Base-by-base conservation (phyloP, 2,888 invertebrate genomes). In the Herminia tarsipennalis region DNA sequence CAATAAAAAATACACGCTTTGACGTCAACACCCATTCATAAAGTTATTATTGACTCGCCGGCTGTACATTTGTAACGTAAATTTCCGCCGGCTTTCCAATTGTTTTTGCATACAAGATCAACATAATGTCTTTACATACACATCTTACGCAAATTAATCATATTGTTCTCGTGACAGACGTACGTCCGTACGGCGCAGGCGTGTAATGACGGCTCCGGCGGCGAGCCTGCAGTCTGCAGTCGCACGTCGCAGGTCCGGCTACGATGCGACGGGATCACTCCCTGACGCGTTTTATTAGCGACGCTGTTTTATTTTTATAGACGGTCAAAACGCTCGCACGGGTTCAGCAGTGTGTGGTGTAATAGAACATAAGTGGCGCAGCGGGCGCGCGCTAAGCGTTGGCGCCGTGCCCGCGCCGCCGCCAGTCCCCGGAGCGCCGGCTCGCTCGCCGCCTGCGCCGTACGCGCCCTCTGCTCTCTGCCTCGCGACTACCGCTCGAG, bases 1-100 rank as follows among this genome's bases (percentile, higher is more conserved):
- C 51, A 52, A 54, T 58, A 43, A 66, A 49, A 52, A 58, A 61
- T 72, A 72, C 72, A 57, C 63, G 56, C 53, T 48, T 67, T 82
- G 82, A 87, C 88, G 87, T 88, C 83, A 83, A 76, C 68, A 42
- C 74, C 76, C 90, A 90, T 89, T 89, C 88, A 89, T 83, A 78
- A 86, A 78, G 66, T 67, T 73, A 75, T 73, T 71, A 71, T 67
- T 70, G 76, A 78, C 78, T 74, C 73, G 73, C 71, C 66, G 73
- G 67, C 50, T 75, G 67, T 66, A 73, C 68, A 73, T 76, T 69
- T 56, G 55, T 66, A 64, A 62, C 57, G 53, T 43, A 44, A 55
- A 52, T 56, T 56, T 60, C 14, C 14, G 34, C 29, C 14, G 33
- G 33, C 40, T 43, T 47, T 29, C 33, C 10, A 34, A 44, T 59